Base-by-base conservation (phyloP, 2,113 vertebrate species). In the Toxotes chatareus region DNA sequence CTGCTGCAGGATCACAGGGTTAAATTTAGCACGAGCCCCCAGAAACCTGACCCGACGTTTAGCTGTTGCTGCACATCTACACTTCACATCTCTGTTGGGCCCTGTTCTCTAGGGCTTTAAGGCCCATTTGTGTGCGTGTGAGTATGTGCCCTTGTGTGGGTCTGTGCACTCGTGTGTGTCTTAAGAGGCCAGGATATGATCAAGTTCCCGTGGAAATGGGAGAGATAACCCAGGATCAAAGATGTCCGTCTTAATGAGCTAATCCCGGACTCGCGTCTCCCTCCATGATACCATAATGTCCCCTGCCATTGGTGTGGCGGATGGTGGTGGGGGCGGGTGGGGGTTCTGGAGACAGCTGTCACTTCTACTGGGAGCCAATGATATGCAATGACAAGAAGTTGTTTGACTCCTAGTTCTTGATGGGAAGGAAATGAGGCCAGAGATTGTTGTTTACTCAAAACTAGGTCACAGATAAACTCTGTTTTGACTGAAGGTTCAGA, bases 41-140 rank as follows among this genome's bases (percentile, higher is more conserved):
- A 95, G 98, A 98, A 99, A 99, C 96, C 96, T 94, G 97, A 98
- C 96, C 95, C 96, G 78, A 76, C 95, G 95, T 96, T 98, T 97
- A 99, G 98, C 98, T 99, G 98, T 98, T 97, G 97, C 97, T 96
- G 96, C 97, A 95, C 97, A 98, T 99, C 97, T 97, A 97, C 95
- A 96, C 96, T 96, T 97, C 96, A 96, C 96, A 93, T 96, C 95
- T 97, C 95, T 96, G 96, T 97, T 95, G 94, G 92, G 93, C 93
- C 92, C 84, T 79, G 84, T 86, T 95, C 95, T 95, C 95, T 84
- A 23, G 93, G 95, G 95, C 95, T 95, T 95, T 91, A 66, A 44
- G 88, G 84, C 77, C 86, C 68, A 11, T 84, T 86, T 76, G 86
- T 90, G 82, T 73, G 49, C 73, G 76, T 84, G 72, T 73, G 70